Percentiles rank a stretch among this genome's conserved stretches.
phyloP scores from a whole-genome alignment of 2,888 invertebrate species.

The Eristalis pertinax region DNA sequence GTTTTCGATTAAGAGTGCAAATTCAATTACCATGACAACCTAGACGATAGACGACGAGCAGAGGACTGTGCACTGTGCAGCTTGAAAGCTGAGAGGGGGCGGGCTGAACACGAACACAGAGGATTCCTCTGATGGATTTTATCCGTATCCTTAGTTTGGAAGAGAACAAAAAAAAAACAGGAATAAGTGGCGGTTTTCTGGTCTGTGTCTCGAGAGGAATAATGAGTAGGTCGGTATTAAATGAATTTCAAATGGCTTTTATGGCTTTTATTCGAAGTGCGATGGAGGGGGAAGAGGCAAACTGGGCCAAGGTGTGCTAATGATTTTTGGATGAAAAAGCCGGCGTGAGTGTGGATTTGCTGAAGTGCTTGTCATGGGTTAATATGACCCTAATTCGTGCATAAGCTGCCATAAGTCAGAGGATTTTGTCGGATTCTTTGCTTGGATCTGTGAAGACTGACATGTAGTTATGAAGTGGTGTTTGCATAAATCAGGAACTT shows the following conservation, averaged over 20 bases:
- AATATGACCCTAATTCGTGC: conserved; percentile 3
- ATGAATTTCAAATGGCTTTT: conserved; percentile 44
- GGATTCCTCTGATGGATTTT: conserved; percentile 49
- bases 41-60: conserved; percentile 1
- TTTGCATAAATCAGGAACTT: not conserved
- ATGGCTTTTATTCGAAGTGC: not conserved
- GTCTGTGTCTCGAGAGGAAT: conserved; percentile 19
- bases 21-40: conserved; percentile 66
- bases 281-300: not conserved
- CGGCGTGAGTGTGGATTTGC: not conserved
- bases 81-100: not conserved
- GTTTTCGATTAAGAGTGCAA: conserved; percentile 71
- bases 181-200: conserved; percentile 12
- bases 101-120: not conserved
- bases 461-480: not conserved
- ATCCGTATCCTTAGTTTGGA: conserved; percentile 26
- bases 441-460: not conserved
- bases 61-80: not conserved
- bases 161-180: not conserved
- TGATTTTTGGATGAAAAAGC: conserved; percentile 4
- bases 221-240: conserved; percentile 31
- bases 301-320: conserved; percentile 42
- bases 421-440: not conserved
- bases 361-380: not conserved
- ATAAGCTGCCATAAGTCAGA: not conserved